Percentiles rank a stretch among this genome's conserved stretches.
phyloP scores from a whole-genome alignment of 2,888 invertebrate species.

The Cheilosia variabilis region DNA sequence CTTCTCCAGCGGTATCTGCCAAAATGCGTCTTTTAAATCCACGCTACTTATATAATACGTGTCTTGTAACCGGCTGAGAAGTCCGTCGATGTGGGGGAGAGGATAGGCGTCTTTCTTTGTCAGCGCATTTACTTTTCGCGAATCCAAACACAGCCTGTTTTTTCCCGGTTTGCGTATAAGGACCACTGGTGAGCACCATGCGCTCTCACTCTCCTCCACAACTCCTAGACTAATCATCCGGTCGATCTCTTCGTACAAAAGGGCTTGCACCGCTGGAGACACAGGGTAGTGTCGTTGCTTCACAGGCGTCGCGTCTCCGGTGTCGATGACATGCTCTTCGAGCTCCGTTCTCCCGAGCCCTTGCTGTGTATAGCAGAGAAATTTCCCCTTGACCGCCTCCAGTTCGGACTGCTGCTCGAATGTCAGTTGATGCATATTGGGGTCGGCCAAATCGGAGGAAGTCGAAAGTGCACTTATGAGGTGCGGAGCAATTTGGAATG shows the following conservation, averaged over 20 bases:
- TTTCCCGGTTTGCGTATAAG: too few relatives aligned
- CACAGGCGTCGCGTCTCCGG: constrained; percentile 47
- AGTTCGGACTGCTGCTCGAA: neutral
- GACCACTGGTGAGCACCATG: too few relatives aligned
- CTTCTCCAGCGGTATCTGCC: neutral
- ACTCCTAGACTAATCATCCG: constrained; percentile 77
- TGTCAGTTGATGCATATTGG: constrained; percentile 4
- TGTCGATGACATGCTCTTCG: constrained; percentile 56
- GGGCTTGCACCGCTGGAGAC: constrained; percentile 67
- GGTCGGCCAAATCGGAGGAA: too few relatives aligned
- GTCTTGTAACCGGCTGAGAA: neutral
- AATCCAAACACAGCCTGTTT: constrained; percentile 76
- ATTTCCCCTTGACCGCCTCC: neutral
- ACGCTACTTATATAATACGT: neutral
- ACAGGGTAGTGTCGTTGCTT: constrained; percentile 72
- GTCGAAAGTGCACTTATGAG: neutral
- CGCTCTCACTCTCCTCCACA: constrained; percentile 58
- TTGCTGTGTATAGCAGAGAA: constrained; percentile 17
- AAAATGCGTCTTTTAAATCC: neutral
- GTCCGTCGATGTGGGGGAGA: constrained; percentile 20
- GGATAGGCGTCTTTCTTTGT: constrained; percentile 22
- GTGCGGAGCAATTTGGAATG: constrained; percentile 35
- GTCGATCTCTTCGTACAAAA: constrained; percentile 77
- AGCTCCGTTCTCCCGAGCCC: constrained; percentile 19
- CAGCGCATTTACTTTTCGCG: neutral